Percentiles rank a stretch among this genome's conserved stretches.
phyloP scores from a whole-genome alignment of 2,888 invertebrate species.

The Bellardia pandia region DNA sequence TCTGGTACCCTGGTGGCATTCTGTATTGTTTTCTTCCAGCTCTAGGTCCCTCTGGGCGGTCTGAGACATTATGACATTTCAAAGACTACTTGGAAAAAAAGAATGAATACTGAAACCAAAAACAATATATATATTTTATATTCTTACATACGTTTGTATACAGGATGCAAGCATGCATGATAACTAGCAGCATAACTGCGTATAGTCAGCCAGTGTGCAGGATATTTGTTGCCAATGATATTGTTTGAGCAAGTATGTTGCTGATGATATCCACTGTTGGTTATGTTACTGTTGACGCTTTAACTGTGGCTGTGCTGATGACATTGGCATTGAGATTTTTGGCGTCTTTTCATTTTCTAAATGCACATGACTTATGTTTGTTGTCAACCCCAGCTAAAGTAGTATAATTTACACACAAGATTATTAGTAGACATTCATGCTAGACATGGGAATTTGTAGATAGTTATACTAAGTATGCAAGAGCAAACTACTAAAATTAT shows the following conservation, averaged over 20 bases:
- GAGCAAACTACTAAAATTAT: constrained; percentile 1
- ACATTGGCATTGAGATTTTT: constrained; percentile 69
- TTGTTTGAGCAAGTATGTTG: constrained; percentile 23
- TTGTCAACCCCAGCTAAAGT: constrained; percentile 77
- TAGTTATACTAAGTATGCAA: not conserved
- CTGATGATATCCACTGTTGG: constrained; percentile 4
- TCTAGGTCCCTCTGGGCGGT: constrained; percentile 48
- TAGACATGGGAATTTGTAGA: constrained; percentile 4
- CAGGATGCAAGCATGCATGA: constrained; percentile 66
- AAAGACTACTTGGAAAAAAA: constrained; percentile 1
- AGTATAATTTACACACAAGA: constrained; percentile 79
- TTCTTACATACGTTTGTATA: not conserved
- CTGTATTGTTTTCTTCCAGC: constrained; percentile 12
- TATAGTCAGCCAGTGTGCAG: constrained; percentile 9
- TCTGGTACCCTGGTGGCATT: not conserved
- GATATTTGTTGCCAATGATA: constrained; percentile 50
- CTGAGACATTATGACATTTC: constrained; percentile 64
- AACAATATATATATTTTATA: not conserved
- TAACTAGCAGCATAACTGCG: constrained; percentile 63
- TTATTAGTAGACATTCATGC: constrained; percentile 69
- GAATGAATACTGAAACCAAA: not conserved
- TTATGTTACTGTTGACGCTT: constrained; percentile 11
- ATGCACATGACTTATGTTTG: constrained; percentile 71
- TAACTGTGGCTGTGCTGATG: constrained; percentile 49
- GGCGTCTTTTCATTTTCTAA: constrained; percentile 63